Evolutionary conservation across 2,888 invertebrate species (phyloP), one percentile per base, ranked within the genome.

Genomic region (Mesodorylaimus sp.): DNA sequence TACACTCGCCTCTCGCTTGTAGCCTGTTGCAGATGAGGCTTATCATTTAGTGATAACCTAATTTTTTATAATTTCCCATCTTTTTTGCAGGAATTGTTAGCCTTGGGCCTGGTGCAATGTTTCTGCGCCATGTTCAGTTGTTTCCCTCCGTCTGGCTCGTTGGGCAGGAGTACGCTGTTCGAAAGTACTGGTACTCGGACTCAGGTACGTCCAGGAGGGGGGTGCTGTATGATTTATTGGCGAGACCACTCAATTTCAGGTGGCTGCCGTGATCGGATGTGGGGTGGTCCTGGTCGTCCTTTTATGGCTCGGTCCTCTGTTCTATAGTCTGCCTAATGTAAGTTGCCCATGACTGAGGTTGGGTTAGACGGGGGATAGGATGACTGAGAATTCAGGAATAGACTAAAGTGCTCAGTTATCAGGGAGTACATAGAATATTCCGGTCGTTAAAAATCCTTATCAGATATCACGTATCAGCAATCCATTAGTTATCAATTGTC

Each of bases 251-350:
- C 16, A 19, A 13, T 45, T 59, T 24, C 58, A 69, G 68, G 49
- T 68, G 43, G 81, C 84, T 0, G 80, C 83, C 0, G 61, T 85
- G 21, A 74, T 87, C 36, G 83, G 84, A 7, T 81, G 82, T 53
- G 49, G 66, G 1, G 71, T 87, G 29, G 69, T 88, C 23, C 69
- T 85, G 2, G 70, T 79, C 58, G 81, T 88, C 47, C 69, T 89
- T 52, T 71, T 88, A 48, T 83, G 81, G 77, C 75, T 88, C 54
- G 87, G 83, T 1, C 85, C 85, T 28, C 80, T 83, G 67, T 86
- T 88, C 67, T 79, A 83, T 66, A 74, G 77, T 44, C 70, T 88
- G 54, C 88, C 88, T 48, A 75, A 76, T 63, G 79, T 79, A 69
- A 48, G 36, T 32, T n/a, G n/a, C n/a, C n/a, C n/a, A n/a, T n/a